Percentiles rank a stretch among this genome's conserved stretches.
Conservation (phyloP, 2,113 vertebrate genomes). For the Chunga burmeisteri region DNA sequence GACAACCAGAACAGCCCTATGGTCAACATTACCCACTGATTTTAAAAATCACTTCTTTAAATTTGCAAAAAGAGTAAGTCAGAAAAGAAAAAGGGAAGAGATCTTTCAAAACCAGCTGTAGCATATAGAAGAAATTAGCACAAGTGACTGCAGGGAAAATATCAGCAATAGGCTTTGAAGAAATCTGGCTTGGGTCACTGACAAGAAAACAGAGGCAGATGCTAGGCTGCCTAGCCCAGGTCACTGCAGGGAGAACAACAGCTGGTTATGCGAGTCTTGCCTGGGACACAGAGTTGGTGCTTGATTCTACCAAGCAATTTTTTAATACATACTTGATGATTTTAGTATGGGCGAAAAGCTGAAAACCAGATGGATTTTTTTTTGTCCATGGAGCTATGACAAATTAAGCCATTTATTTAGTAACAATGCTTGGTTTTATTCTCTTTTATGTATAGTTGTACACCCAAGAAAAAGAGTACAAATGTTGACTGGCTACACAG, state of each 20-base stretch:
- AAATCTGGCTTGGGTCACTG: constrained; percentile 49
- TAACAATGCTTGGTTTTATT: neutral
- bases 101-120: constrained; percentile 11
- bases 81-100: neutral
- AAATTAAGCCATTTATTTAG: neutral
- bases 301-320: neutral
- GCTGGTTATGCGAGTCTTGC: constrained; percentile 20
- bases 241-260: constrained; percentile 61
- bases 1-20: neutral
- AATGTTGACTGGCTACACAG: neutral
- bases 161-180: constrained; percentile 10
- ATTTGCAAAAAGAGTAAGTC: neutral
- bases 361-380: neutral
- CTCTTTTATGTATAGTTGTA: neutral
- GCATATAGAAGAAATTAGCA: constrained; percentile 4
- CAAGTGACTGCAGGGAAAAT: constrained; percentile 27
- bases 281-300: neutral
- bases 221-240: constrained; percentile 12
- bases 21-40: neutral
- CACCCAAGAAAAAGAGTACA: neutral
- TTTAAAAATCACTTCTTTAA: neutral
- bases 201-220: constrained; percentile 54
- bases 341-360: neutral
- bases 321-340: neutral
- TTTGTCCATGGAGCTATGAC: neutral